Percentiles rank a stretch among this genome's conserved stretches.
Evolutionary conservation across 2,797 vertebrate genomes (phyloP).

Genomic region (Poeciliopsis presidionis): DNA sequence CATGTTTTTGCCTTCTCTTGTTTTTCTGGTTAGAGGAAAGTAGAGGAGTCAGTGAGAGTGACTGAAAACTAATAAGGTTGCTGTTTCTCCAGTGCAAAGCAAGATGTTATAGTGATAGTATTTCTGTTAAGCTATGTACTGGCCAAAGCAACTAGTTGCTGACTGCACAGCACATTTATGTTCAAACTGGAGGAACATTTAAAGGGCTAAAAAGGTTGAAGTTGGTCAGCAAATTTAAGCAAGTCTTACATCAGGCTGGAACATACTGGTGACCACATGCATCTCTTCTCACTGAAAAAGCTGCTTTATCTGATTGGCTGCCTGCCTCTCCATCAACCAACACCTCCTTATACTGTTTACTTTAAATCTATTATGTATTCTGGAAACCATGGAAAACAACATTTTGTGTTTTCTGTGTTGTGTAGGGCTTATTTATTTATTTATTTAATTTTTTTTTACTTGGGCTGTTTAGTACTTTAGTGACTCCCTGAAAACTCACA

Average conservation of each 20-base stretch:
- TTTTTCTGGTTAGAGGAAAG: not conserved
- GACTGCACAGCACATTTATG: not conserved
- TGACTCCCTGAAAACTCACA: not conserved
- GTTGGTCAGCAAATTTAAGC: not conserved
- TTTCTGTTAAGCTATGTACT: not conserved
- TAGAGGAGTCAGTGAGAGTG: not conserved
- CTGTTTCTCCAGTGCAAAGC: not conserved
- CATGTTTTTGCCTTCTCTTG: not conserved
- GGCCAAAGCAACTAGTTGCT: not conserved
- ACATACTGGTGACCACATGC: not conserved
- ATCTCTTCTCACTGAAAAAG: not conserved
- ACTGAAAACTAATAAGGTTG: not conserved
- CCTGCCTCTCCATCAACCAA: not conserved
- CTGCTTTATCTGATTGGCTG: too few relatives aligned
- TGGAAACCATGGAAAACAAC: not conserved
- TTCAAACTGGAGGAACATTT: not conserved
- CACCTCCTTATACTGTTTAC: not conserved
- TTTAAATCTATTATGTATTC: not conserved
- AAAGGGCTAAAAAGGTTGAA: not conserved
- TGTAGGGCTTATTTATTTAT: too few relatives aligned
- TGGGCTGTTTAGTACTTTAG: not conserved
- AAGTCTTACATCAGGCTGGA: not conserved
- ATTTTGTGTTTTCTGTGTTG: not conserved
- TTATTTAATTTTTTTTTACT: too few relatives aligned
- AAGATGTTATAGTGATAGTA: not conserved